These are phyloP conservation scores for Epistrophe eligans DNA, from an alignment of 2,888 invertebrate species.

Conservation along the genomic window DNA sequence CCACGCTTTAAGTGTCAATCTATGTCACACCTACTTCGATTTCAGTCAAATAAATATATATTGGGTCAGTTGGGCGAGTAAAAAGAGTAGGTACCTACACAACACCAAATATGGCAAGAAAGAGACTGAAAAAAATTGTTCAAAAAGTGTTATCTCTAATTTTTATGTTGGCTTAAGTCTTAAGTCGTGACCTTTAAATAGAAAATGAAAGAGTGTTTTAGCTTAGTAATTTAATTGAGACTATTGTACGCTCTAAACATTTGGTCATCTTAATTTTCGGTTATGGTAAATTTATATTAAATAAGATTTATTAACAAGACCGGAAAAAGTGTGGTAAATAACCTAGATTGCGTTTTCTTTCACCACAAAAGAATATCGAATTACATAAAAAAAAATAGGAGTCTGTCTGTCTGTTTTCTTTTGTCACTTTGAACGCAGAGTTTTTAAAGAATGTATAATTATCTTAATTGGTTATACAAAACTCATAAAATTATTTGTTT, in stretches of 20 bases:
- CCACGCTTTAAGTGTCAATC: slow-evolving; percentile 24
- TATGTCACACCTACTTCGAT: slow-evolving; percentile 50
- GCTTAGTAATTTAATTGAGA: slow-evolving; percentile 26
- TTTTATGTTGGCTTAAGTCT: slow-evolving; percentile 3
- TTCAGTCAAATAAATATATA: not conserved
- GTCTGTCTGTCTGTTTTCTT: no score
- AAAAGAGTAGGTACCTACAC: not conserved
- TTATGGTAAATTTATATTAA: slow-evolving; percentile 6
- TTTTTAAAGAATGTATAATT: not conserved
- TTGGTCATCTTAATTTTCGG: not conserved
- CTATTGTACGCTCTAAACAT: slow-evolving; percentile 3
- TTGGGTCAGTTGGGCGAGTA: slow-evolving; percentile 46
- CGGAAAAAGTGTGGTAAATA: slow-evolving; percentile 1
- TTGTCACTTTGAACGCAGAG: not conserved
- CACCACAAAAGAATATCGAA: not conserved
- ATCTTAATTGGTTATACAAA: not conserved
- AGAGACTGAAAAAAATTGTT: slow-evolving; percentile 6
- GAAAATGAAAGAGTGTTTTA: slow-evolving; percentile 10
- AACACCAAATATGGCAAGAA: slow-evolving; percentile 27
- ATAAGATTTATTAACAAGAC: slow-evolving; percentile 4
- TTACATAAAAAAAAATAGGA: not conserved
- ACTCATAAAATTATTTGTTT: not conserved
- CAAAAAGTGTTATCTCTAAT: slow-evolving; percentile 14
- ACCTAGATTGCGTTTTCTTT: slow-evolving; percentile 1
- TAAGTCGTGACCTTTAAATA: slow-evolving; percentile 21